Conservation (phyloP, 2,888 invertebrate genomes). For the Lasiommata megera region DNA sequence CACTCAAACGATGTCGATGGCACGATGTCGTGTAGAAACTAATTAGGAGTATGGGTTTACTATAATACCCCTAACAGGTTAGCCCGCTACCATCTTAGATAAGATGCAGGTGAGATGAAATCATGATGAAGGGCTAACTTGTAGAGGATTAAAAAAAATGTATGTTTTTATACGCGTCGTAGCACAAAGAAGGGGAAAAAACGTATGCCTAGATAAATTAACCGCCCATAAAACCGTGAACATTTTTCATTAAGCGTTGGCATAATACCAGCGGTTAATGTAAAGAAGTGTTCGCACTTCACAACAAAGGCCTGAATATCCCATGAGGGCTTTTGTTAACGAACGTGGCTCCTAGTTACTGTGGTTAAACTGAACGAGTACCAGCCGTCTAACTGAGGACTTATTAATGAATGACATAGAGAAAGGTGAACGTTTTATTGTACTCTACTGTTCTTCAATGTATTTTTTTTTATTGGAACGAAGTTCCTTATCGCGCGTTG, state of each 20-base stretch:
- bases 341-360: not conserved
- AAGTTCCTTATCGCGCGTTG: too few relatives aligned
- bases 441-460: not conserved
- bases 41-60: too few relatives aligned
- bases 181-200: not conserved
- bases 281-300: conserved; percentile 16
- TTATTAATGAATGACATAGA: conserved; percentile 5
- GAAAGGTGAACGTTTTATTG: not conserved
- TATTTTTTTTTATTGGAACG: not conserved
- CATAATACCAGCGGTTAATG: conserved; percentile 3
- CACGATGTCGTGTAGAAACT: too few relatives aligned
- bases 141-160: too few relatives aligned
- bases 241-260: conserved; percentile 7
- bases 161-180: too few relatives aligned
- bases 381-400: not conserved
- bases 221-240: conserved; percentile 10
- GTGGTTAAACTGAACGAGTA: conserved; percentile 1
- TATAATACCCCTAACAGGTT: too few relatives aligned
- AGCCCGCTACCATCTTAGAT: too few relatives aligned
- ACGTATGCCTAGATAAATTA: conserved; percentile 1
- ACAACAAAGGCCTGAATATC: conserved; percentile 10
- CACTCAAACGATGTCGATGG: too few relatives aligned
- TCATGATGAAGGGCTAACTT: too few relatives aligned
- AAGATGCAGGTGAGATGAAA: too few relatives aligned
- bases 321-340: conserved; percentile 10